phyloP scores from a whole-genome alignment of 1,140 invertebrate species.

The Phortica variegata region DNA sequence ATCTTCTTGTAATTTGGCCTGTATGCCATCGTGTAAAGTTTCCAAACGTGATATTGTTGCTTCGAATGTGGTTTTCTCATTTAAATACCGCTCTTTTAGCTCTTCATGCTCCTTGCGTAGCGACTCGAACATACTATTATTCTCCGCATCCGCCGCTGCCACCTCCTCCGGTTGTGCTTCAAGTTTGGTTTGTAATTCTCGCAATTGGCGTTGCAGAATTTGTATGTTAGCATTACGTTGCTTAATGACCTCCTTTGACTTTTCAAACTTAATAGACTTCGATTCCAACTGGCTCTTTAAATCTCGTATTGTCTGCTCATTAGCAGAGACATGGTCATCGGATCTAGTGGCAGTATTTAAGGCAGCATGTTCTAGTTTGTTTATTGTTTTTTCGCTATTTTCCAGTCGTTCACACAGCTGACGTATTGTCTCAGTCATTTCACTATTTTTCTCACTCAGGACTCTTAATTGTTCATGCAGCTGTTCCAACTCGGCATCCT shows the following conservation, averaged over 20 bases:
- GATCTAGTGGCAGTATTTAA: constrained; percentile 1
- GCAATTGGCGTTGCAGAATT: constrained; percentile 36
- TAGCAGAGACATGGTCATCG: constrained; percentile 1
- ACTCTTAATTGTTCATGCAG: constrained; percentile 15
- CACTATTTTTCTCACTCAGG: neutral
- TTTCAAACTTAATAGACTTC: constrained; percentile 47
- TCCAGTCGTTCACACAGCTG: constrained; percentile 5
- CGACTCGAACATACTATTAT: neutral
- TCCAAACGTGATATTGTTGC: constrained; percentile 33
- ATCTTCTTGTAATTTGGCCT: constrained; percentile 71
- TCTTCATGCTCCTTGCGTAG: constrained; percentile 56
- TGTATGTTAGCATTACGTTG: constrained; percentile 45
- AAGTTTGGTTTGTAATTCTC: constrained; percentile 17
- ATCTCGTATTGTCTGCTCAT: constrained; percentile 16
- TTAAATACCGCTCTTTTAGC: constrained; percentile 50
- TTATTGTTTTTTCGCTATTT: neutral
- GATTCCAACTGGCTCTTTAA: constrained; percentile 27
- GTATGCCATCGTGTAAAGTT: constrained; percentile 52
- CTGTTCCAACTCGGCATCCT: constrained; percentile 24
- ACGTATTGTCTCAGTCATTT: too few species aligned
- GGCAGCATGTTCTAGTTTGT: too few species aligned
- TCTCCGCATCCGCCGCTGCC: neutral
- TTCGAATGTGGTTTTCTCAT: constrained; percentile 38
- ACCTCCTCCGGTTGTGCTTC: constrained; percentile 7
- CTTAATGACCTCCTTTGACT: constrained; percentile 56